Evolutionary conservation across 2,113 vertebrate genomes (phyloP).

Genomic region (Ginglymostoma cirratum): DNA sequence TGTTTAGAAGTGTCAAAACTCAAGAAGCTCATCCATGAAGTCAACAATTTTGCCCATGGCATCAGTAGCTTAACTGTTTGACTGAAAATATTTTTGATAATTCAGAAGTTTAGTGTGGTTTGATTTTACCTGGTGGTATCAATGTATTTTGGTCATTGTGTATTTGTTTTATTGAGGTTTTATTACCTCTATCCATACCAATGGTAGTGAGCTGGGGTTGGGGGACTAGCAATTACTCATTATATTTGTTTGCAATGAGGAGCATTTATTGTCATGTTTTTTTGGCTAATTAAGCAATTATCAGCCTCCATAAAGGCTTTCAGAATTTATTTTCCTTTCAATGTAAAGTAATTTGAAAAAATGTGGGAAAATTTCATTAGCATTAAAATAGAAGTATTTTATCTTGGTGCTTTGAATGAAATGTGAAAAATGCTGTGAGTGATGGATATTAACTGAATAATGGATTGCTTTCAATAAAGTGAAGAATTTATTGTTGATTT

Average conservation of each 20-base stretch:
- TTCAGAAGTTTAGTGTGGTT: not conserved
- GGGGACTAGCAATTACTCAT: not conserved
- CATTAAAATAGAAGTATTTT: not conserved
- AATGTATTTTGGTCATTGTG: not conserved
- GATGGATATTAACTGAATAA: not conserved
- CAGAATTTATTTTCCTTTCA: not conserved
- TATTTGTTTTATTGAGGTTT: slow-evolving; percentile 1
- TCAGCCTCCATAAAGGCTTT: not conserved
- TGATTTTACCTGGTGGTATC: not conserved
- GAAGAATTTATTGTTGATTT: not conserved
- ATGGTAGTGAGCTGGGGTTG: not conserved
- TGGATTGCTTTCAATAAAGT: not conserved
- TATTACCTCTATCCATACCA: no score
- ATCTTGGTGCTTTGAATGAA: not conserved
- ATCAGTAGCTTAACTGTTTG: not conserved
- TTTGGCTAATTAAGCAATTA: not conserved
- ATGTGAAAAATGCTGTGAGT: not conserved
- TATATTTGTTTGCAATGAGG: not conserved
- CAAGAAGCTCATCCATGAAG: not conserved
- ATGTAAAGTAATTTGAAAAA: not conserved
- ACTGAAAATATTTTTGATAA: not conserved
- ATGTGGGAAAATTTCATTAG: not conserved
- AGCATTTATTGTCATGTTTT: not conserved
- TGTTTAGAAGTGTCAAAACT: not conserved
- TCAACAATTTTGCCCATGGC: not conserved